Percentiles rank a stretch among this genome's conserved stretches.
phyloP scores from a whole-genome alignment of 2,113 vertebrate species.

The Diadophis punctatus region DNA sequence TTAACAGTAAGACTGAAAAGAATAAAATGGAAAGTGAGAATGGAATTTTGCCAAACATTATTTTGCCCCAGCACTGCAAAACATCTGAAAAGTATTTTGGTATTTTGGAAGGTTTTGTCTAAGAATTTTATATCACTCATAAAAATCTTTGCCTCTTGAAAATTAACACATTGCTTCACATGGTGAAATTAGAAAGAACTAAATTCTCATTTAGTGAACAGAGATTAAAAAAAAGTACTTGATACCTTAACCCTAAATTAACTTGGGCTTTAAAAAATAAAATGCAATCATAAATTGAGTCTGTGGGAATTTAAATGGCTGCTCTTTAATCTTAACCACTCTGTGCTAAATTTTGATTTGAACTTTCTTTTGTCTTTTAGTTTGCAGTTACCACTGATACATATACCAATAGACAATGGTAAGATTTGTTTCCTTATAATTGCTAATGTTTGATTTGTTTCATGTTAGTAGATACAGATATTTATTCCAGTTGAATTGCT shows the following conservation, averaged over 20 bases:
- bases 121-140: not conserved
- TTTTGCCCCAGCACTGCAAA: not conserved
- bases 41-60: not conserved
- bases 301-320: not conserved
- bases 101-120: not conserved
- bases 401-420: slow-evolving; percentile 46
- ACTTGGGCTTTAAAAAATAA: not conserved
- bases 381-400: slow-evolving; percentile 15
- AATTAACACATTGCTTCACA: not conserved
- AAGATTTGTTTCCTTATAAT: slow-evolving; percentile 29
- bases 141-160: not conserved
- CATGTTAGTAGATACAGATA: not conserved
- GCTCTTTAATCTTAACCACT: not conserved
- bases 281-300: not conserved
- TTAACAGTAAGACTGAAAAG: not conserved
- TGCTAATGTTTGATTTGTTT: not conserved
- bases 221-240: not conserved
- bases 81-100: not conserved
- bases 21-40: not conserved
- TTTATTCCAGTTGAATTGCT: not conserved
- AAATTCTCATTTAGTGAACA: not conserved
- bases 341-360: slow-evolving; percentile 17
- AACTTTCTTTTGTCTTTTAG: slow-evolving; percentile 34
- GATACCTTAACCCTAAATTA: not conserved
- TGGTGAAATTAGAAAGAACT: not conserved